Percentiles rank a stretch among this genome's conserved stretches.
Evolutionary conservation across 2,888 invertebrate species (phyloP).

Genomic region (Mythimna ferrago): DNA sequence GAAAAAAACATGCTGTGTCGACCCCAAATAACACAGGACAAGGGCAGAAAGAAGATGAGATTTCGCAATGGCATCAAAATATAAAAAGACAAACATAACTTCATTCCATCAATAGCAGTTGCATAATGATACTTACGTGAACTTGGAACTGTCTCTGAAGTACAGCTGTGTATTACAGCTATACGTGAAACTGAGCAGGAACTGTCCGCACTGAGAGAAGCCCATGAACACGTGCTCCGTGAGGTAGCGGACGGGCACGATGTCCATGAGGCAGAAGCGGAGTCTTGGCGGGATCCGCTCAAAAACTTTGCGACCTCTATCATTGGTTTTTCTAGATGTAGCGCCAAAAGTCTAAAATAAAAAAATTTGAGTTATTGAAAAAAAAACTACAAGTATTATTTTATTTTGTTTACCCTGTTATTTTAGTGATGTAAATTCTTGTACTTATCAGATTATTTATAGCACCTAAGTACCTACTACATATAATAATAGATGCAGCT

Average conservation of each 20-base stretch:
- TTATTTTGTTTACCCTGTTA: no score
- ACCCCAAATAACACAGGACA: no score
- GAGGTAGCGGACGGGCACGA: conserved; percentile 90
- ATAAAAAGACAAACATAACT: not conserved
- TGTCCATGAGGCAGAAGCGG: conserved; percentile 92
- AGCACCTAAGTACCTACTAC: not conserved
- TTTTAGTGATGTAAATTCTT: not conserved
- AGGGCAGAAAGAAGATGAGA: no score
- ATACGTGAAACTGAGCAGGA: conserved; percentile 96
- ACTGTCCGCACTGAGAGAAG: conserved; percentile 98
- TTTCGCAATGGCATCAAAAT: conserved; percentile 6
- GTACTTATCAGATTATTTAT: not conserved
- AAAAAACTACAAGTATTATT: not conserved
- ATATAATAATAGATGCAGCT: not conserved
- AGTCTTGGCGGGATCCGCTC: conserved; percentile 91
- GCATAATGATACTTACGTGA: conserved; percentile 77
- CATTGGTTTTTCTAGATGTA: conserved; percentile 85
- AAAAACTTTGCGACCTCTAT: conserved; percentile 86
- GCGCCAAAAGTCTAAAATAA: conserved; percentile 86
- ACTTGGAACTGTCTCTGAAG: conserved; percentile 89
- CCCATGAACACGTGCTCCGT: conserved; percentile 98
- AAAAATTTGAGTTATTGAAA: not conserved
- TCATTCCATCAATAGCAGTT: not conserved
- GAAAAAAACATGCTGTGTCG: no score
- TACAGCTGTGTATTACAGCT: conserved; percentile 88